Base-by-base conservation (phyloP, 2,888 invertebrate genomes). In the Anoncus sp. region DNA sequence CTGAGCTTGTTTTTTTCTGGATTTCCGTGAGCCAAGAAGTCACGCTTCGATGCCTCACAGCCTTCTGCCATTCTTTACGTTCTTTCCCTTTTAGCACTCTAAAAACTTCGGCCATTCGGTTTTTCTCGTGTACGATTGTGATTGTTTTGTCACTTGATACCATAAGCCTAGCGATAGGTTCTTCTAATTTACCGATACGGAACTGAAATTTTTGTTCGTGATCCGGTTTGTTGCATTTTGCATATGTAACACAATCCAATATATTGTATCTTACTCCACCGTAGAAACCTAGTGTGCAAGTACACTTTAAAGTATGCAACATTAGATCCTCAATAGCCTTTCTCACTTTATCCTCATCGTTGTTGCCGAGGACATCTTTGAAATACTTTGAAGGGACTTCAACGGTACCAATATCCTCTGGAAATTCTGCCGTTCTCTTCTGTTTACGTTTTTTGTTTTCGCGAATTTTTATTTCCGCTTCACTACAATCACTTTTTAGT, bases 141-240 rank as follows among this genome's bases (percentile, higher is more conserved):
- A 16, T 55, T 9, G 31, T 22, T 10, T 12, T 38, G 3, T 57
- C 1, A 24, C 51, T 51, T 3, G 24, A 51, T 51, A 5, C 31
- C 31, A 31, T 31, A 31, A 31, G n/a, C 31, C 4, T 31, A 7
- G 31, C 7, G 4, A 31, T 31, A 3, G 27, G 0, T 53, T 16
- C n/a, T 4, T 20, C 16, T 5, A 27, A n/a, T 16, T 57, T 14
- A 20, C n/a, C n/a, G n/a, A 51, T 7, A 1, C 53, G 65, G 20
- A 51, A 49, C 22, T 66, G 35, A 20, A 51, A 66, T 22, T 16
- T 14, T 31, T 65, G 65, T 4, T n/a, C 22, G 49, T 65, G 65
- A 20, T 49, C 49, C 2, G 43, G 43, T 43, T 27, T 60, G 2
- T 43, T 45, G 10, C 62, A 62, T 31, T 47, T 62, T 4, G 62